Conservation (phyloP, 2,888 invertebrate species). For the Eretmocerus hayati region DNA sequence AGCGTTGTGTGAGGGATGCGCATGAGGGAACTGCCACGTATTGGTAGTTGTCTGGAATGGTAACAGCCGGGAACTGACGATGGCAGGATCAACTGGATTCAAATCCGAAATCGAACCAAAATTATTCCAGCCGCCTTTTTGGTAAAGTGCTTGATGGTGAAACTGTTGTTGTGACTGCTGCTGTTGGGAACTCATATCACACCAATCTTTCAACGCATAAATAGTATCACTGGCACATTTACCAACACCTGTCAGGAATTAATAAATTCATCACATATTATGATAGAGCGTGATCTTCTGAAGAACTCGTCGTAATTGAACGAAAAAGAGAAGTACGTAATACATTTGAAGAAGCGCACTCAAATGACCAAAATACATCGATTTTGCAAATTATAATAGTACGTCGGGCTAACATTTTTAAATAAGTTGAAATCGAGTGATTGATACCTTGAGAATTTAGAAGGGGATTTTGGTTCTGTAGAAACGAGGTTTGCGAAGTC, state of each 20-base stretch:
- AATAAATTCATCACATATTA: not conserved
- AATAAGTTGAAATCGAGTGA: no score
- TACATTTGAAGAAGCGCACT: constrained; percentile 1
- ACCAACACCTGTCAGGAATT: constrained; percentile 31
- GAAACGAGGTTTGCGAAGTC: constrained; percentile 40
- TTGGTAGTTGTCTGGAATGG: constrained; percentile 41
- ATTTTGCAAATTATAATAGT: no score
- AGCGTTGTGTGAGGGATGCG: constrained; percentile 40
- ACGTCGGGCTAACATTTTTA: no score
- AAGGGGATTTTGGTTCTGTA: constrained; percentile 43
- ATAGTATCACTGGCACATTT: constrained; percentile 41
- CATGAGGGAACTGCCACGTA: constrained; percentile 44
- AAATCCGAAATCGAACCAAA: constrained; percentile 63
- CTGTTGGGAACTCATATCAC: constrained; percentile 39
- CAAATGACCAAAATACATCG: no score
- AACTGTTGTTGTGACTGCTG: constrained; percentile 39
- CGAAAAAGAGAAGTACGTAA: not conserved
- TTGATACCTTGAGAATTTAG: constrained; percentile 41
- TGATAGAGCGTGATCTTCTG: not conserved
- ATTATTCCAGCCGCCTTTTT: constrained; percentile 44
- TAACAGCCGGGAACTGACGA: constrained; percentile 64
- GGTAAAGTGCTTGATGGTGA: constrained; percentile 44
- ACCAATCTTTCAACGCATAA: constrained; percentile 51
- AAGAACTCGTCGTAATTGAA: not conserved
- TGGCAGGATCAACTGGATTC: constrained; percentile 91